Evolutionary conservation across 2,797 vertebrate species (phyloP).

Genomic region (Pipistrellus pipistrellus): DNA sequence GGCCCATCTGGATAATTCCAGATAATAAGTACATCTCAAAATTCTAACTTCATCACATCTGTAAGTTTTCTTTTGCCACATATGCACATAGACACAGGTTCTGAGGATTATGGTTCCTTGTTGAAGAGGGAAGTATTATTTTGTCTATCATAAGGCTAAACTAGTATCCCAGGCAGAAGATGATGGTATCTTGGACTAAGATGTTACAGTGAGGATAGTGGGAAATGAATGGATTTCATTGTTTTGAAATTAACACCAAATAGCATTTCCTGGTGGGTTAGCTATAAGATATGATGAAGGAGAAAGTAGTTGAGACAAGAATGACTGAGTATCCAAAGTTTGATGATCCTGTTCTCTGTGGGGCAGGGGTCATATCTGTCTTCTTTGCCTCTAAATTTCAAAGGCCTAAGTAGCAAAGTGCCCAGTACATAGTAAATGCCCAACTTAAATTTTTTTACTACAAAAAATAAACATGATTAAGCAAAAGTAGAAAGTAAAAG

Average conservation of each 20-base stretch:
- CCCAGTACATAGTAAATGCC: neutral
- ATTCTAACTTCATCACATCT: neutral
- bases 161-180: neutral
- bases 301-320: neutral
- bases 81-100: neutral
- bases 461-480: neutral
- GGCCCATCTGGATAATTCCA: neutral
- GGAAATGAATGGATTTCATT: neutral
- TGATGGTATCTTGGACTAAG: no score
- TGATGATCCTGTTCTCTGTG: neutral
- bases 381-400: neutral
- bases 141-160: neutral
- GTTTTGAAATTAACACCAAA: slow-evolving; percentile 38
- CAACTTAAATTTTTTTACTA: neutral
- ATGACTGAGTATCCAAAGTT: neutral
- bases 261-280: neutral
- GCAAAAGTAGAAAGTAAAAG: neutral
- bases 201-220: neutral
- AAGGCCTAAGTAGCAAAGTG: neutral
- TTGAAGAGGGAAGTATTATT: neutral
- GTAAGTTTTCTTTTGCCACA: neutral
- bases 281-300: neutral
- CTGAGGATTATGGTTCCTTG: neutral
- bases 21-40: neutral
- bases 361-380: rapidly evolving